Conservation (phyloP, 2,797 vertebrate genomes). For the Cossypha heuglini region DNA sequence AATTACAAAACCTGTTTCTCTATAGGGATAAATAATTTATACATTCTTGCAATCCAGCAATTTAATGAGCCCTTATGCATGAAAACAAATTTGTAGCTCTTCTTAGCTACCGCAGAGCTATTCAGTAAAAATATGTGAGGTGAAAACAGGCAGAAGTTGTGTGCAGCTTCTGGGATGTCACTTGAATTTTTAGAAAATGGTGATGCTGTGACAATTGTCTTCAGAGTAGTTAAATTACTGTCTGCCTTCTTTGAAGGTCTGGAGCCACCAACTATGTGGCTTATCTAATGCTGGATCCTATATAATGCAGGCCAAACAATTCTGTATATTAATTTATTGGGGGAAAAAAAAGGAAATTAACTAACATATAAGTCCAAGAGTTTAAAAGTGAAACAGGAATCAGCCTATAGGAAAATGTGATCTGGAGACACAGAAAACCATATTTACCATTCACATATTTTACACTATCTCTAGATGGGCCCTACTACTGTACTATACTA, state of each 20-base stretch:
- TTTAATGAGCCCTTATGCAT: slow-evolving; percentile 31
- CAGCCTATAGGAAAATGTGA: background rate
- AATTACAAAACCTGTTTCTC: slow-evolving; percentile 32
- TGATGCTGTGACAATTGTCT: background rate
- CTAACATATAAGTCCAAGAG: background rate
- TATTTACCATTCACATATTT: background rate
- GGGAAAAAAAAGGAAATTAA: background rate
- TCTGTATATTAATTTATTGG: background rate
- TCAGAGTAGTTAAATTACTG: background rate
- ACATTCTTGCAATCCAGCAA: slow-evolving; percentile 2
- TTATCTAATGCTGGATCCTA: background rate
- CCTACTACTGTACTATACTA: background rate
- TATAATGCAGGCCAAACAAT: background rate
- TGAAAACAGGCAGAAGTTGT: background rate
- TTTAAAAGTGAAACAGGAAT: background rate
- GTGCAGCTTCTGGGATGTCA: background rate
- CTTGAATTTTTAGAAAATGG: background rate
- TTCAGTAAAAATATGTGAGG: background rate
- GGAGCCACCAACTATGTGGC: background rate
- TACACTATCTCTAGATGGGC: background rate
- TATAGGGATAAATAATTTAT: slow-evolving; percentile 54
- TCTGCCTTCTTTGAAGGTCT: background rate
- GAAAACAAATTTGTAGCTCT: slow-evolving; percentile 37
- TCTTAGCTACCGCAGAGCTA: background rate
- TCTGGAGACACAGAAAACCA: background rate